Base-by-base conservation (phyloP, 2,888 invertebrate species). In the Caenorhabditis plicata region DNA sequence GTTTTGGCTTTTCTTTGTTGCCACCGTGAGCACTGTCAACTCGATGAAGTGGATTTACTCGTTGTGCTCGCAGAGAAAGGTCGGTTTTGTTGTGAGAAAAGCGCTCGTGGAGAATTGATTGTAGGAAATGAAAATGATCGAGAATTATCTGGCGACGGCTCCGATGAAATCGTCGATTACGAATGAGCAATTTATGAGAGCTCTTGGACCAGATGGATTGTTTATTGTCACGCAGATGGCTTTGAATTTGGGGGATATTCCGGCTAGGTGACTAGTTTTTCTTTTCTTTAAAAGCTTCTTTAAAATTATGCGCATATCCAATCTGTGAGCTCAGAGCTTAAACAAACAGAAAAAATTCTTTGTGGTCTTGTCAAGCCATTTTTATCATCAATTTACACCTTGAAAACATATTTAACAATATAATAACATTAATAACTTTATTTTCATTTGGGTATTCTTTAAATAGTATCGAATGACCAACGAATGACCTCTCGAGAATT, bases 1-100 rank as follows among this genome's bases (percentile, higher is more conserved):
- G 80, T 79, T 79, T 64, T 79, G 79, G 79, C 66, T 78, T 51
- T 42, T 73, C 29, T 79, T 80, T 55, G 79, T 79, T 22, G 64
- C 75, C 15, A 17, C 64, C 11, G 67, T 74, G 3, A 72, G 73
- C 32, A 65, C 71, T n/a, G 32, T 62, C 20, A 78, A 78, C 55
- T 70, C 64, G 25, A 22, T 71, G 19, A 68, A 57, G 22, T 79
- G 78, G 78, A 27, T 69, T 26, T 45, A 52, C 38, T 43, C 62
- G 13, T 41, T 72, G 50, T 75, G 73, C 40, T 51, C 58, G 17
- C 33, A 48, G 2, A 51, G 50, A 7, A 66, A 58, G 36, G 67
- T 66, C 2, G n/a, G 41, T 23, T 9, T 20, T 9, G 13, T 15
- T 40, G 22, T 9, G 22, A 38, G n/a, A 20, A 20, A 4, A 15